phyloP scores from a whole-genome alignment of 2,797 vertebrate species.

The Smutsia temminckii region DNA sequence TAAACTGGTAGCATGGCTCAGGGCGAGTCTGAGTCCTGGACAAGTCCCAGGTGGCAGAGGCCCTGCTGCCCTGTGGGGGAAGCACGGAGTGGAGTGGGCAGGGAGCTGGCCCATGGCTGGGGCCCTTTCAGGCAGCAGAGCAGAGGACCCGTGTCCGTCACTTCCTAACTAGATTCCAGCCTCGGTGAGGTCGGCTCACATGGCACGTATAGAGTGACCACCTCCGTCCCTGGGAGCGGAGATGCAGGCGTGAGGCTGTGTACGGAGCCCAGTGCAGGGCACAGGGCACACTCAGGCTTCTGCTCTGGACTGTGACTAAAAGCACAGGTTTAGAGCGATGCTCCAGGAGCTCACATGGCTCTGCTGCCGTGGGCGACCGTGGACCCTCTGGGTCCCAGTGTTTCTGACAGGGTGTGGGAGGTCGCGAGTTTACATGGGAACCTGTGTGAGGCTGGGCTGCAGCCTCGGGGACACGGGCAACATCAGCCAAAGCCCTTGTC shows the following conservation, averaged over 20 bases:
- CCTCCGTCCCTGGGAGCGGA: not conserved
- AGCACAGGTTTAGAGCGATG: fast-evolving
- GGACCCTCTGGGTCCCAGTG: fast-evolving
- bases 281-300: fast-evolving
- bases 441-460: too few relatives aligned
- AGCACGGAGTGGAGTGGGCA: too few relatives aligned
- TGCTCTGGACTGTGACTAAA: too few relatives aligned
- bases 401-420: too few relatives aligned
- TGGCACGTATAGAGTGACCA: fast-evolving
- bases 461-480: fast-evolving
- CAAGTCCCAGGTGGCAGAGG: too few relatives aligned
- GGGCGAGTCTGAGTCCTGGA: too few relatives aligned
- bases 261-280: not conserved
- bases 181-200: not conserved
- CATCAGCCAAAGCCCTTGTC: not conserved
- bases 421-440: too few relatives aligned
- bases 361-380: fast-evolving
- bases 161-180: fast-evolving
- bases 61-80: too few relatives aligned
- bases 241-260: fast-evolving
- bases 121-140: too few relatives aligned
- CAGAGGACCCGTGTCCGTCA: not conserved
- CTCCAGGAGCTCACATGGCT: fast-evolving
- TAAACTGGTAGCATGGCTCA: too few relatives aligned
- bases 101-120: too few relatives aligned